These are phyloP conservation scores for Agrochola litura DNA, from an alignment of 2,888 invertebrate species.

Conservation along the genomic window DNA sequence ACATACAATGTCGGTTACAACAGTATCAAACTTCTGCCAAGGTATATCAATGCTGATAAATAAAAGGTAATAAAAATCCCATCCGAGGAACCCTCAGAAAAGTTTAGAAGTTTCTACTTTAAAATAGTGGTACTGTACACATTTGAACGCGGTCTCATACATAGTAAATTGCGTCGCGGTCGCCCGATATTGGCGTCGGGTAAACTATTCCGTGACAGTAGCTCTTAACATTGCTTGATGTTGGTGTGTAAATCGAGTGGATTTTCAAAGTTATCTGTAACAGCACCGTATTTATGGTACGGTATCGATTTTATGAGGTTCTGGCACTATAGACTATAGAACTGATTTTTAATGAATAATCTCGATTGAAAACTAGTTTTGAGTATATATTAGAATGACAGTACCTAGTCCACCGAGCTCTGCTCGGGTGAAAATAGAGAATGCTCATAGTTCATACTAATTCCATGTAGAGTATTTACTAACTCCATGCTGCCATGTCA, in stretches of 20 bases:
- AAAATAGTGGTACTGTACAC: constrained; percentile 62
- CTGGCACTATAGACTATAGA: not conserved
- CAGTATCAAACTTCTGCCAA: constrained; percentile 53
- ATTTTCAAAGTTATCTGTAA: constrained; percentile 35
- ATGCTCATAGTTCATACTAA: no score
- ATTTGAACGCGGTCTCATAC: constrained; percentile 69
- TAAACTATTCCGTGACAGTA: constrained; percentile 62
- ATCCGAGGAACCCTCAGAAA: constrained; percentile 58
- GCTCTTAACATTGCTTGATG: constrained; percentile 56
- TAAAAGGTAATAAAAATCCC: constrained; percentile 73
- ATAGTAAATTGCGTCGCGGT: constrained; percentile 68
- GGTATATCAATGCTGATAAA: constrained; percentile 66
- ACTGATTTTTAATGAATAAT: not conserved
- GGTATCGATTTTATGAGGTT: constrained; percentile 4
- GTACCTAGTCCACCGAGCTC: no score
- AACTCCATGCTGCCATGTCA: no score
- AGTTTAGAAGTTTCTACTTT: constrained; percentile 66
- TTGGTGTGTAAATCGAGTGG: constrained; percentile 52
- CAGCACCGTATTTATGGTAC: not conserved
- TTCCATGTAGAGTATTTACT: no score
- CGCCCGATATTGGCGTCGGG: constrained; percentile 64
- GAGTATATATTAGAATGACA: not conserved
- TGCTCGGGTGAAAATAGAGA: no score
- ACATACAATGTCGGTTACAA: constrained; percentile 51
- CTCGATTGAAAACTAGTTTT: not conserved